Evolutionary conservation across 2,888 invertebrate species (phyloP), one percentile per base, ranked within the genome.

Genomic region (Iselma pallidipennis): DNA sequence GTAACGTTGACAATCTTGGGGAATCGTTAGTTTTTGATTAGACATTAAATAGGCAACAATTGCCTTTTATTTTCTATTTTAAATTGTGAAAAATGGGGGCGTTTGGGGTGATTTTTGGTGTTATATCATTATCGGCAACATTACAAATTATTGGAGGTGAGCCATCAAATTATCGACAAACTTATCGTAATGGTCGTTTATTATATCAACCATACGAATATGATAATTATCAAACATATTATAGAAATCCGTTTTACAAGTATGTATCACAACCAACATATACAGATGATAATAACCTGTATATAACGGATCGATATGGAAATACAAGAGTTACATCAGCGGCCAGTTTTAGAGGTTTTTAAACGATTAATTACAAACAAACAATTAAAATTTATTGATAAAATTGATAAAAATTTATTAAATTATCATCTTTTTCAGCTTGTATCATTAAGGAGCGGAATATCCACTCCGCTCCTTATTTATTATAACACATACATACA

Each of bases 261-360:
- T 49, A 49, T 31, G 7, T n/a, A n/a, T 14, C 55, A 57, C 31
- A 19, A 58, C 48, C 55, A 33, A 10, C 33, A 19, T 14, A 37
- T 16, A 37, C 21, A 4, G 29, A 51, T 9, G 52, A 52, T 14
- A 23, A 52, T 33, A 31, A 31, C 14, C 29, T 52, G 23, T 52
- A 52, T 28, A 52, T 52, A 28, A 52, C 52, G 31, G 52, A 52
- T 29, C 19, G 29, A 28, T 78, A 78, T 68, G 81, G 81, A 10
- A 73, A 76, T 66, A 80, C 81, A 4, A 71, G 70, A 4, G 72
- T 72, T 16, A 65, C 69, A 25, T 66, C 71, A 45, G 71, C 70
- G 37, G 63, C 65, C 14, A 70, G 63, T 64, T 68, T 67, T 45
- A 66, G 70, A 72, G 72, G 72, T 71, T 68, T 61, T 33, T 31